Percentiles rank a stretch among this genome's conserved stretches.
Conservation (phyloP, 2,888 invertebrate genomes). For the Leucophenga montana region DNA sequence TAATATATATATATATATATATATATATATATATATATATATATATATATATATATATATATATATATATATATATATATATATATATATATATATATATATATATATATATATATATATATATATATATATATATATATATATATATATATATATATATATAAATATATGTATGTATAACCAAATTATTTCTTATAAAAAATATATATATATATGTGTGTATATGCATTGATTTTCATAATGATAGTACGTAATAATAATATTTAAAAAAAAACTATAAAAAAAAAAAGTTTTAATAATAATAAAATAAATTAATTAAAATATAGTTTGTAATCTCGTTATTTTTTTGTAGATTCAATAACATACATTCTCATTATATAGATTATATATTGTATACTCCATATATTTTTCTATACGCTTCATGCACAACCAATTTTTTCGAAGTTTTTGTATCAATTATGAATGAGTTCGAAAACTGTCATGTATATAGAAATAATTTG, state of each 20-base stretch:
- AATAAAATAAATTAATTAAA: no score
- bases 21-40: constrained; percentile 29
- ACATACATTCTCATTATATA: no score
- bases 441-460: no score
- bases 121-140: constrained; percentile 37
- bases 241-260: background rate
- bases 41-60: constrained; percentile 25
- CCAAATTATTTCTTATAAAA: background rate
- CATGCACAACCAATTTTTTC: no score
- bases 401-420: no score
- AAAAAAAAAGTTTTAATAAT: no score
- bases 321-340: no score
- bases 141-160: constrained; percentile 26
- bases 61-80: constrained; percentile 21
- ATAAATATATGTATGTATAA: constrained; percentile 26
- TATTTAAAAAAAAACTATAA: background rate
- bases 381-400: no score
- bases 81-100: constrained; percentile 21
- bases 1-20: constrained; percentile 39
- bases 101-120: constrained; percentile 30
- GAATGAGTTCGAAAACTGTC: no score
- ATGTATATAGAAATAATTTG: no score
- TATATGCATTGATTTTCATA: constrained; percentile 14
- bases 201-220: constrained; percentile 14
- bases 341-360: no score